These are phyloP conservation scores for Heloderma charlesbogerti DNA, from an alignment of 2,113 vertebrate species.

Conservation along the genomic window DNA sequence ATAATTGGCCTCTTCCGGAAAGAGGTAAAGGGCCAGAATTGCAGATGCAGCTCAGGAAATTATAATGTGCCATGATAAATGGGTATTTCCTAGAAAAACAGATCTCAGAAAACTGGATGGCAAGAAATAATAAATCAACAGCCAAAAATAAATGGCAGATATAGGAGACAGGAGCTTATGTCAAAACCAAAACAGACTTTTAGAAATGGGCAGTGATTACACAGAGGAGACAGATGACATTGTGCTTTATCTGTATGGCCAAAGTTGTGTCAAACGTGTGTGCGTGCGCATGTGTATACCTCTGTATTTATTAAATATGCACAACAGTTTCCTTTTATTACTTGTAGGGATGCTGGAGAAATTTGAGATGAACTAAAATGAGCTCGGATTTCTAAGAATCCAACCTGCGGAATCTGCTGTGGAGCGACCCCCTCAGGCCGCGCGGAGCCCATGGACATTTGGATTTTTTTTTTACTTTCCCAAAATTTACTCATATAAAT, in stretches of 20 bases:
- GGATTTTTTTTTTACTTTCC: too few relatives aligned
- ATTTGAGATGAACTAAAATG: too few relatives aligned
- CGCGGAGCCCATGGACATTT: too few relatives aligned
- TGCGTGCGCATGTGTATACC: too few relatives aligned
- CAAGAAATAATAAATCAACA: slow-evolving; percentile 64
- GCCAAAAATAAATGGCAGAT: slow-evolving; percentile 35
- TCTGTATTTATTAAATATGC: background rate
- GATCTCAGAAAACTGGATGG: slow-evolving; percentile 46
- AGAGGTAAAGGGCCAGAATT: slow-evolving; percentile 49
- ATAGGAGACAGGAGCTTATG: slow-evolving; percentile 37
- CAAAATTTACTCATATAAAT: too few relatives aligned
- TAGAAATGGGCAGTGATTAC: background rate
- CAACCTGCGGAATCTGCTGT: too few relatives aligned
- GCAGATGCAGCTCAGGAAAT: slow-evolving; percentile 54
- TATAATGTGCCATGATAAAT: slow-evolving; percentile 61
- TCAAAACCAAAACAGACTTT: slow-evolving; percentile 28
- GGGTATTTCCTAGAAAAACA: slow-evolving; percentile 59
- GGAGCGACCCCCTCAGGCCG: too few relatives aligned
- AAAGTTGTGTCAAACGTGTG: background rate
- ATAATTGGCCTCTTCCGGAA: slow-evolving; percentile 34
- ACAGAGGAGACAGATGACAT: background rate
- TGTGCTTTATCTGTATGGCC: background rate
- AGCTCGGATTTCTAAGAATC: too few relatives aligned
- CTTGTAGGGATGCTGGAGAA: too few relatives aligned
- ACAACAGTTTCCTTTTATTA: background rate